Base-by-base conservation (phyloP, 2,888 invertebrate species). In the Meloe dianella region DNA sequence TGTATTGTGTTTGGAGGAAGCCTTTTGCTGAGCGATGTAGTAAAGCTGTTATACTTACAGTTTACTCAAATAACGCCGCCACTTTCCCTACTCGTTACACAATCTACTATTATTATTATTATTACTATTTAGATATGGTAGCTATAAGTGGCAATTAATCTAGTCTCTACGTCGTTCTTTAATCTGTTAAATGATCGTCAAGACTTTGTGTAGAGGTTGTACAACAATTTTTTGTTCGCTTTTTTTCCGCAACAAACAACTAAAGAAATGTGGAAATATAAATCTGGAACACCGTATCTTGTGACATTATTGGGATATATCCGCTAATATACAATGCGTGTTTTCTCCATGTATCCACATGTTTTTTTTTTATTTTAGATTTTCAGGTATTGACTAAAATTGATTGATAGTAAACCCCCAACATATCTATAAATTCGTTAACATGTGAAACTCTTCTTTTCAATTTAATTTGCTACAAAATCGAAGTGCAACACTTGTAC, bases 221-320 rank as follows among this genome's bases (percentile, higher is more conserved):
- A 27, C 2, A 2, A 27, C 14, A 35, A 27, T 35, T 35, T 14
- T 35, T 12, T 12, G 4, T 41, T 17, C 17, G n/a, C 17, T 41
- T 41, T 17, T 41, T 5, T 17, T 12, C n/a, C 3, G 1, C 35
- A 12, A 35, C 35, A 12, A 35, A 17, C n/a, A 5, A 17, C 17
- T 7, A 8, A 41, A 41, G 41, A 7, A n/a, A 41, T 17, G n/a
- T n/a, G 17, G 17, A 17, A 7, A n/a, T 41, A 41, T 41, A 41
- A 41, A 41, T 41, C 41, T 41, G 41, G 41, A n/a, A 17, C 41
- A 41, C 17, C 7, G 41, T 41, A n/a, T n/a, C n/a, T 6, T 41
- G 41, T 41, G 17, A 41, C n/a, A 17, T 41, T n/a, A 41, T 41
- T 41, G 41, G 17, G 41, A 41, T 41, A 41, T 41, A 41, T n/a